A percentile compares a stretch with the other conserved stretches of the same genome.
Conservation (phyloP, 2,888 invertebrate genomes). For the Ligdia adustata region DNA sequence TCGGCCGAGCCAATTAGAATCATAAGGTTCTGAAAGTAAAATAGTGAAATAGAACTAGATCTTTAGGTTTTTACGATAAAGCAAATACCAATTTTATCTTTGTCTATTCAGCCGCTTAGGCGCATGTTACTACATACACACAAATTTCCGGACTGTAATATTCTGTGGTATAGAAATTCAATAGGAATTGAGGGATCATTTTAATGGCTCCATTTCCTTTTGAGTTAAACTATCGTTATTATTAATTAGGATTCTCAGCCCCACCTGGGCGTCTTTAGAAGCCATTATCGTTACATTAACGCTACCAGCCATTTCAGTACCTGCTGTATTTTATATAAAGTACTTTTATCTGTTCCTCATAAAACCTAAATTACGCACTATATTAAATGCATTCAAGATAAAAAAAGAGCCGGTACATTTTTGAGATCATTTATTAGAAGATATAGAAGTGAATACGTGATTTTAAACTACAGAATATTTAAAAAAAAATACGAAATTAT, state of each 20-base stretch:
- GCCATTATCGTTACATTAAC: constrained; percentile 17
- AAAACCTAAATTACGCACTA: no score
- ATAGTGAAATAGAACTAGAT: no score
- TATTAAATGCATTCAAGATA: no score
- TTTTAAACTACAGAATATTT: no score
- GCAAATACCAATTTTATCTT: not conserved
- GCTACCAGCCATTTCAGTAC: not conserved
- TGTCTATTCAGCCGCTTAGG: not conserved
- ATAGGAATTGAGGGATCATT: constrained; percentile 2
- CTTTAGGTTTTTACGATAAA: no score
- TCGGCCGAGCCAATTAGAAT: no score
- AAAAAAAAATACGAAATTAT: no score
- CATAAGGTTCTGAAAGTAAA: no score
- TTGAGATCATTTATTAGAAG: no score
- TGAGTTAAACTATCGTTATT: constrained; percentile 32
- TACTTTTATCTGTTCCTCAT: no score
- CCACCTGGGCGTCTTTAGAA: constrained; percentile 29
- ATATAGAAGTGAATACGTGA: no score
- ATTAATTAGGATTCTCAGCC: constrained; percentile 30
- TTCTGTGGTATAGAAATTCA: not conserved
- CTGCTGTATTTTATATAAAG: not conserved
- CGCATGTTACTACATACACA: not conserved
- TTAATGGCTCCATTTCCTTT: constrained; percentile 25
- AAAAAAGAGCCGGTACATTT: no score
- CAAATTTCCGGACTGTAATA: not conserved